A percentile compares a stretch with the other conserved stretches of the same genome.
phyloP scores from a whole-genome alignment of 2,113 vertebrate genomes.

The Zeus faber region DNA sequence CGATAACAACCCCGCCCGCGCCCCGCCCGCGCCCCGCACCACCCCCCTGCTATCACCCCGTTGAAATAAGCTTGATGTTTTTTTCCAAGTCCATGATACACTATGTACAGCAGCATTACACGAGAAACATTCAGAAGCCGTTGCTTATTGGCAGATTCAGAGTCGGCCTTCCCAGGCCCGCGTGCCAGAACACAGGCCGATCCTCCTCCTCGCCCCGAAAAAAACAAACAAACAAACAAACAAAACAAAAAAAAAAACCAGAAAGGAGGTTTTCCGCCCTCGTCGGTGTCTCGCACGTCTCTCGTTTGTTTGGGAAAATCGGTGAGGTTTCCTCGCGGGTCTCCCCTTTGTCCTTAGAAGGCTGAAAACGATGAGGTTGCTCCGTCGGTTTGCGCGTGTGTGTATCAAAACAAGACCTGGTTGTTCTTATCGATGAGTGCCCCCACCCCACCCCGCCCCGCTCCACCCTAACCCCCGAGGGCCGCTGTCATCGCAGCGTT shows the following conservation, averaged over 20 bases:
- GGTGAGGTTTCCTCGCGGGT: too few species aligned
- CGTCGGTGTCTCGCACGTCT: conserved; percentile 76
- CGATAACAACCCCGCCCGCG: conserved; percentile 86
- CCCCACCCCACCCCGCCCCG: neutral
- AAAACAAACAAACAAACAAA: too few species aligned
- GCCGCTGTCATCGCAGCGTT: conserved; percentile 13
- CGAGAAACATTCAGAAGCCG: conserved; percentile 98
- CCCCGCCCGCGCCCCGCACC: neutral
- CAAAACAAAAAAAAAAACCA: too few species aligned
- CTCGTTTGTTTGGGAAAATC: too few species aligned
- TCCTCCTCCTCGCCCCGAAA: neutral
- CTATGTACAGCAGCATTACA: conserved; percentile 95
- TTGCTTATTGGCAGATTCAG: conserved; percentile 97
- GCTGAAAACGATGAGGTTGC: conserved; percentile 29
- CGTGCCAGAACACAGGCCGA: neutral
- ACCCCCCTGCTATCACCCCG: conserved; percentile 11
- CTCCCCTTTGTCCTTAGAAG: too few species aligned
- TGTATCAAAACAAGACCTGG: too few species aligned
- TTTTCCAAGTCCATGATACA: conserved; percentile 78
- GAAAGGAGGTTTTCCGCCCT: conserved; percentile 30
- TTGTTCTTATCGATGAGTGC: neutral
- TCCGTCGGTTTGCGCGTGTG: conserved; percentile 13
- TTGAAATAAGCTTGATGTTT: conserved; percentile 79
- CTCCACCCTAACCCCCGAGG: neutral
- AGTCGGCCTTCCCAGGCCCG: conserved; percentile 67